Conservation (phyloP, 2,113 vertebrate genomes). For the Octodon degus region DNA sequence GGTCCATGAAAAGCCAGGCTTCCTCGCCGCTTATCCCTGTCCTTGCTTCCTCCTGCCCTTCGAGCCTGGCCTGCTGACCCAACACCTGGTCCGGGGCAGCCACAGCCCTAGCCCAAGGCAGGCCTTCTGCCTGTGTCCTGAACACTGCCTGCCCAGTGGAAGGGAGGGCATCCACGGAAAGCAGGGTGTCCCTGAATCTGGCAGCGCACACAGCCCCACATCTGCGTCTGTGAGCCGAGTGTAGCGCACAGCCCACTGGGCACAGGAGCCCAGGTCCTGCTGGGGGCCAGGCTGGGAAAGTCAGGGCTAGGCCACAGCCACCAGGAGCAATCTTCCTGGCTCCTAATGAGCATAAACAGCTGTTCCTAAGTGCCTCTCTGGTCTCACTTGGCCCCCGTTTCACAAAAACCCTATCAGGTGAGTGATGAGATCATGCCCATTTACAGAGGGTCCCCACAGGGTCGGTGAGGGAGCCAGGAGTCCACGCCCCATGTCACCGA, state of each 20-base stretch:
- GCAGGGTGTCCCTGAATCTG: neutral
- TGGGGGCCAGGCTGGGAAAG: neutral
- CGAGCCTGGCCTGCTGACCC: neutral
- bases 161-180: neutral
- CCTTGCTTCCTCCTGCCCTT: neutral
- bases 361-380: neutral
- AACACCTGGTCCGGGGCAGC: no score
- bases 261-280: no score
- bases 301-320: fast-evolving
- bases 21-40: neutral
- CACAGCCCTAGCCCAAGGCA: neutral
- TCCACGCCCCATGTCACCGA: neutral
- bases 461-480: neutral
- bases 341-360: fast-evolving
- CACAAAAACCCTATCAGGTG: no score
- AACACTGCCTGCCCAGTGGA: neutral
- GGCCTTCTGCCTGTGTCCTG: neutral
- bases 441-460: neutral
- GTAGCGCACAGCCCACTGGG: neutral
- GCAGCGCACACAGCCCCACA: neutral
- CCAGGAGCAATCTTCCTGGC: fast-evolving
- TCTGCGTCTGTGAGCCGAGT: neutral
- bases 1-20: neutral
- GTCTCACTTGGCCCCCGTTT: neutral
- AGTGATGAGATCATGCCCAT: neutral